These are phyloP conservation scores for Helicolenus hilgendorfi DNA, from an alignment of 2,797 vertebrate genomes.

Conservation along the genomic window DNA sequence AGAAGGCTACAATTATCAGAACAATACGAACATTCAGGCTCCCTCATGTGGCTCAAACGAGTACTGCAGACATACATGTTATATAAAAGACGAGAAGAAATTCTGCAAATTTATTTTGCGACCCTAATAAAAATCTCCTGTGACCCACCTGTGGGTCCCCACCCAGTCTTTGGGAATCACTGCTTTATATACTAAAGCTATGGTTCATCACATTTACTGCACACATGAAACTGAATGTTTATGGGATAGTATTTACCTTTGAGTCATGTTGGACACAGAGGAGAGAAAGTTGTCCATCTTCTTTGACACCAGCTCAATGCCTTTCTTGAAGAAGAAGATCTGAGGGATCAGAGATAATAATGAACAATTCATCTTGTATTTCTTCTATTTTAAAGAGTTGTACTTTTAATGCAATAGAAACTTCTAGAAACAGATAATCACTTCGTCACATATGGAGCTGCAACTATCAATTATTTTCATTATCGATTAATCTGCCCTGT, in stretches of 20 bases:
- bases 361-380: background rate
- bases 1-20: too few species aligned
- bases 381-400: background rate
- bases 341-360: slow-evolving; percentile 79
- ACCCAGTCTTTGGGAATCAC: too few species aligned
- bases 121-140: too few species aligned
- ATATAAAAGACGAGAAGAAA: too few species aligned
- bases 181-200: background rate
- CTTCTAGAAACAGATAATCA: background rate
- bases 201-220: background rate
- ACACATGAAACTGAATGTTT: background rate
- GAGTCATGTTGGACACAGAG: slow-evolving; percentile 94
- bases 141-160: too few species aligned
- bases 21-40: too few species aligned
- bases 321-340: slow-evolving; percentile 97
- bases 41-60: too few species aligned
- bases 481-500: background rate
- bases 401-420: background rate
- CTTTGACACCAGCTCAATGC: slow-evolving; percentile 96
- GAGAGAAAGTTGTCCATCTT: slow-evolving; percentile 95
- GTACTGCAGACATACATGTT: too few species aligned
- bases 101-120: too few species aligned
- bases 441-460: background rate
- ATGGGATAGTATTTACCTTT: slow-evolving; percentile 88
- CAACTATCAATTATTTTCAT: background rate